Evolutionary conservation across 2,113 vertebrate genomes (phyloP).

Genomic region (Paraplagusia blochii): DNA sequence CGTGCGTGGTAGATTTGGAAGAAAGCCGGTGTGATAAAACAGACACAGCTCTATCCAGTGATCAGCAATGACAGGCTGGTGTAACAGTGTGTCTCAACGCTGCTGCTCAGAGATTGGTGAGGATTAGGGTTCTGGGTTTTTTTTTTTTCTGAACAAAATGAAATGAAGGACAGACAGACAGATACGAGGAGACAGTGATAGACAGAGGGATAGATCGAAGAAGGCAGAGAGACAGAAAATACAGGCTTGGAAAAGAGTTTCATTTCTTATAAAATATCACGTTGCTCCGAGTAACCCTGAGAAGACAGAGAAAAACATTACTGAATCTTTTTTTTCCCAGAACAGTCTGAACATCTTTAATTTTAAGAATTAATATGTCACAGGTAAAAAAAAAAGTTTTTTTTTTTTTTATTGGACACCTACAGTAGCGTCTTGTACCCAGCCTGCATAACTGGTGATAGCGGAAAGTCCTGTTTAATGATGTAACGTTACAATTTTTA

Average conservation of each 20-base stretch:
- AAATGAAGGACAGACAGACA: slow-evolving; percentile 41
- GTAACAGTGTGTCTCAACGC: slow-evolving; percentile 45
- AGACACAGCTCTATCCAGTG: slow-evolving; percentile 37
- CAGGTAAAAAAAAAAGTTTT: too few species aligned
- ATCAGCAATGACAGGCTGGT: slow-evolving; percentile 54
- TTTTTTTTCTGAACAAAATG: slow-evolving; percentile 38
- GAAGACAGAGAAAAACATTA: too few species aligned
- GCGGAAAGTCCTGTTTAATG: too few species aligned
- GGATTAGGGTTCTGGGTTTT: slow-evolving; percentile 60
- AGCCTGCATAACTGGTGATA: too few species aligned
- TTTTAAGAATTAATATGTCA: too few species aligned
- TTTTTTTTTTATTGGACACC: too few species aligned
- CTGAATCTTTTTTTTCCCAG: too few species aligned
- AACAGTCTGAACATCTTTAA: too few species aligned
- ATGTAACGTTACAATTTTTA: too few species aligned
- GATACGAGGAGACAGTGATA: slow-evolving; percentile 37
- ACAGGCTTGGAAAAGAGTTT: slow-evolving; percentile 4
- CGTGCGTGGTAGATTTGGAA: slow-evolving; percentile 36
- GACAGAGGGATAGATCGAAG: not conserved
- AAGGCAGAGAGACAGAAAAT: slow-evolving; percentile 2
- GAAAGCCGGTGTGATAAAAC: slow-evolving; percentile 42
- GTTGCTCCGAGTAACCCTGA: too few species aligned
- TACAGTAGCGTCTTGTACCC: too few species aligned
- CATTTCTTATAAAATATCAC: not conserved
- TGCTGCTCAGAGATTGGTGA: slow-evolving; percentile 56